Evolutionary conservation across 2,797 vertebrate genomes (phyloP).

Genomic region (Pachyuromys duprasi): DNA sequence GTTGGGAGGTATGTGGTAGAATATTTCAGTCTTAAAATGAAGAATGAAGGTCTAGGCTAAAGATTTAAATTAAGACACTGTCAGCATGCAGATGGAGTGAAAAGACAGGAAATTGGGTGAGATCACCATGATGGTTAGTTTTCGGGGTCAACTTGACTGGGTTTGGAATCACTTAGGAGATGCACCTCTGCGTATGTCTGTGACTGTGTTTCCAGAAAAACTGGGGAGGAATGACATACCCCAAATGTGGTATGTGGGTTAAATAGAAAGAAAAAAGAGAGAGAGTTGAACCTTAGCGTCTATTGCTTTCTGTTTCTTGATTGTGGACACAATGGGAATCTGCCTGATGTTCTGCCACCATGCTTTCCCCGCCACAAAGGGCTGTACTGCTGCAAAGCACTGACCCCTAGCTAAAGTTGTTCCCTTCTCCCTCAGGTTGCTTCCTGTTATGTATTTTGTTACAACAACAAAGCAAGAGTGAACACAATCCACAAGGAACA

Average conservation of each 20-base stretch:
- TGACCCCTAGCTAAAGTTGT: background rate
- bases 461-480: background rate
- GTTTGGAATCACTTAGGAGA: background rate
- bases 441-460: background rate
- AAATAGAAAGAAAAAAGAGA: background rate
- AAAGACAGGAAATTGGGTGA: background rate
- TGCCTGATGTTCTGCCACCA: too few species aligned
- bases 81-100: background rate
- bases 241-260: background rate
- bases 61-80: slow-evolving; percentile 9
- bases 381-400: background rate
- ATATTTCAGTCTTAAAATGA: background rate
- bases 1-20: background rate
- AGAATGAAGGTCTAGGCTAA: background rate
- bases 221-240: background rate
- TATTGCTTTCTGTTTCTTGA: background rate
- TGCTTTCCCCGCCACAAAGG: too few species aligned
- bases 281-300: rapidly evolving
- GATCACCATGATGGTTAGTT: background rate
- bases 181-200: background rate
- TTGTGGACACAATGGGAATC: background rate
- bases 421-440: background rate
- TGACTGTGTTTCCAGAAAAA: background rate
- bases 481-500: background rate
- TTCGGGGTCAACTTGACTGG: background rate